Percentiles rank a stretch among this genome's conserved stretches.
phyloP scores from a whole-genome alignment of 2,797 vertebrate genomes.

The Artibeus lituratus region DNA sequence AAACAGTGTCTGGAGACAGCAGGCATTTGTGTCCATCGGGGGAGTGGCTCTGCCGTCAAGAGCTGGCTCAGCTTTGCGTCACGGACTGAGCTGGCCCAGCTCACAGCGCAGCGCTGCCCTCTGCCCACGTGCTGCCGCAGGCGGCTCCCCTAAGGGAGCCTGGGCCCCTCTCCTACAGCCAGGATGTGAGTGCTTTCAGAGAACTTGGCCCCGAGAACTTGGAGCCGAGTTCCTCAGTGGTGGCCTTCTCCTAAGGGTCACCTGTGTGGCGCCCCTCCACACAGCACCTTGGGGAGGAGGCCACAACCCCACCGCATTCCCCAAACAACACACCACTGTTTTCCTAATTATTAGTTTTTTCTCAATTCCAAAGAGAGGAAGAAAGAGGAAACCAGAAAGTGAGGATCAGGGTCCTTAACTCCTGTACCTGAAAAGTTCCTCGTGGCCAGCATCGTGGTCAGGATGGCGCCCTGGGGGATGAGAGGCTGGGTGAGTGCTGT shows the following conservation, averaged over 20 bases:
- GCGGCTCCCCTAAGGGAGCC: too few species aligned
- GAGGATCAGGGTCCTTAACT: constrained; percentile 6
- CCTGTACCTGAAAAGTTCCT: constrained; percentile 97
- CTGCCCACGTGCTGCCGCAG: accelerated
- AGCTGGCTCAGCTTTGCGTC: too few species aligned
- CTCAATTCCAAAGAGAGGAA: not conserved
- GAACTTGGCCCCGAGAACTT: too few species aligned
- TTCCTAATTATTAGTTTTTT: not conserved
- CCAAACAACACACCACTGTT: not conserved
- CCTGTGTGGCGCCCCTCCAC: too few species aligned
- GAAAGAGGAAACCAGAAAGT: not conserved
- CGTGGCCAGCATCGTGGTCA: constrained; percentile 98
- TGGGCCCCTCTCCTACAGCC: too few species aligned
- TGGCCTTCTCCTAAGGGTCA: too few species aligned
- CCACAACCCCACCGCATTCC: too few species aligned
- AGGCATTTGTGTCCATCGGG: not conserved
- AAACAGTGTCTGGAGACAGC: not conserved
- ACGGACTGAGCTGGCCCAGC: too few species aligned
- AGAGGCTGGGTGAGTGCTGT: not conserved
- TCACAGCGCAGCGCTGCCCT: too few species aligned
- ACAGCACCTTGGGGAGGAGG: too few species aligned
- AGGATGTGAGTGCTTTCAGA: too few species aligned
- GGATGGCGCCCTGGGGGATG: constrained; percentile 91
- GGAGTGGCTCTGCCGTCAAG: not conserved
- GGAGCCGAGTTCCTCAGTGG: too few species aligned